Percentiles rank a stretch among this genome's conserved stretches.
phyloP scores from a whole-genome alignment of 2,888 invertebrate genomes.

The Noctua janthe region DNA sequence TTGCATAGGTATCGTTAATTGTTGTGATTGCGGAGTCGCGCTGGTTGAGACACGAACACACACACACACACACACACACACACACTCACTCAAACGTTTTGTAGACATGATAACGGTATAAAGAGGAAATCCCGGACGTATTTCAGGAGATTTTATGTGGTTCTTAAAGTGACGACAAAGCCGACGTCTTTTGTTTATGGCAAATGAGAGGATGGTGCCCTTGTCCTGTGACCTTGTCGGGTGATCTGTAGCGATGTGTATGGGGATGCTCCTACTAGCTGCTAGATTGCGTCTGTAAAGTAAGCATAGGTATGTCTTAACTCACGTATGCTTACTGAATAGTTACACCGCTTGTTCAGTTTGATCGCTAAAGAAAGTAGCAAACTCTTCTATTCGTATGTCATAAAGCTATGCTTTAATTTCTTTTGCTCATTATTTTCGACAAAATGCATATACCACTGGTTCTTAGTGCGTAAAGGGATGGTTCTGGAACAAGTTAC shows the following conservation, averaged over 20 bases:
- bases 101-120: constrained; percentile 2
- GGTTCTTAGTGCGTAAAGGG: not conserved
- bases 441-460: not conserved
- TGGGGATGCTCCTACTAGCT: not conserved
- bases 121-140: constrained; percentile 7
- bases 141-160: constrained; percentile 42
- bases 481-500: not conserved
- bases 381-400: not conserved
- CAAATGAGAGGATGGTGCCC: constrained; percentile 2
- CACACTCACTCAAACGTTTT: not conserved
- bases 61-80: constrained; percentile 13
- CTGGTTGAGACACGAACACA: constrained; percentile 30
- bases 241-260: too few relatives aligned
- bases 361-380: not conserved
- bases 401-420: not conserved
- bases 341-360: not conserved
- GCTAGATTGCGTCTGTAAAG: not conserved
- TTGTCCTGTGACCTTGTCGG: not conserved
- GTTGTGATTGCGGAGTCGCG: constrained; percentile 63
- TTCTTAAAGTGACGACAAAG: constrained; percentile 38
- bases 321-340: not conserved
- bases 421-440: not conserved
- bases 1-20: constrained; percentile 68
- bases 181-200: constrained; percentile 28
- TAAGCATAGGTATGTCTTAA: not conserved